These are phyloP conservation scores for Siphlonurus alternatus DNA, from an alignment of 2,888 invertebrate genomes.

Conservation along the genomic window DNA sequence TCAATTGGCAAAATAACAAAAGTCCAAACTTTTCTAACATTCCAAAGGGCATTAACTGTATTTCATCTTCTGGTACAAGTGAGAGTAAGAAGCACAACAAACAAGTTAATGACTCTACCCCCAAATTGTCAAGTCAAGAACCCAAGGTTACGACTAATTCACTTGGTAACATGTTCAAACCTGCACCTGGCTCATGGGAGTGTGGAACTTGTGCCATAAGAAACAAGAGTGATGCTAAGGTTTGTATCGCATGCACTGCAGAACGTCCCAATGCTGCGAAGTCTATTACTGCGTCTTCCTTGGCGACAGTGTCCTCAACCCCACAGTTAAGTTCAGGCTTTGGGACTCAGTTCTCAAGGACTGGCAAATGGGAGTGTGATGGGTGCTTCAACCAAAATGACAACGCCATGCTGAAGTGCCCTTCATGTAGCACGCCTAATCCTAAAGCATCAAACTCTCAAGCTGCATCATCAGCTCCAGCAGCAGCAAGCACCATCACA, in stretches of 20 bases:
- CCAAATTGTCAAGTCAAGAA: neutral
- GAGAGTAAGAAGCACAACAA: neutral
- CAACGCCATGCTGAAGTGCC: constrained; percentile 28
- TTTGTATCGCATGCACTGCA: constrained; percentile 38
- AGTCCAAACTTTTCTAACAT: neutral
- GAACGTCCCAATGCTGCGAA: constrained; percentile 6
- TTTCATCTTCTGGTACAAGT: neutral
- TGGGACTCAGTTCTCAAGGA: constrained; percentile 25
- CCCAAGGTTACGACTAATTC: no score
- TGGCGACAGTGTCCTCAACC: constrained; percentile 9
- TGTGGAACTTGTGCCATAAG: constrained; percentile 43
- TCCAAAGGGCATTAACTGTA: neutral
- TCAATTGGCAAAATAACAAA: neutral
- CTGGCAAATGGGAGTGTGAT: constrained; percentile 38
- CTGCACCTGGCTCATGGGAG: constrained; percentile 41
- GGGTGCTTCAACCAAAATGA: constrained; percentile 39
- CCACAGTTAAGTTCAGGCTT: constrained; percentile 16
- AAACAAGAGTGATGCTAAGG: constrained; percentile 30
- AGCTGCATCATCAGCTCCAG: neutral
- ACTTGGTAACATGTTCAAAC: constrained; percentile 31
- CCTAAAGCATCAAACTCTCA: constrained; percentile 18
- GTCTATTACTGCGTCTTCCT: constrained; percentile 9
- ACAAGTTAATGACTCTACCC: neutral
- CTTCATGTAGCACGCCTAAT: constrained; percentile 34
- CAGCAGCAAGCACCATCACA: neutral